These are phyloP conservation scores for Oncorhynchus mykiss DNA, from an alignment of 2,113 vertebrate genomes.

Conservation along the genomic window DNA sequence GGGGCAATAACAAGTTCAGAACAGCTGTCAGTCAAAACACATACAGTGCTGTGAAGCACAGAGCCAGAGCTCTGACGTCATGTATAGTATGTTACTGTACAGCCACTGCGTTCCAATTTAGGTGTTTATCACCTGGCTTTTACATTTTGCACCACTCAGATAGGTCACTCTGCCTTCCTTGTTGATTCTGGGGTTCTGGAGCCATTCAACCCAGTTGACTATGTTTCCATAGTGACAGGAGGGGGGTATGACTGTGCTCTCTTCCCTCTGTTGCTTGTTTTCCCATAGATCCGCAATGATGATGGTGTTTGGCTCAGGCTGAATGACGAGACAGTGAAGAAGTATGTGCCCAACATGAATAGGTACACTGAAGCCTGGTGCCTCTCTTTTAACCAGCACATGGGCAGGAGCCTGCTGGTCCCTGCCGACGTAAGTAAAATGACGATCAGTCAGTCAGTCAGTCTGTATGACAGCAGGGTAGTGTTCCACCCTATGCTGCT, in stretches of 20 bases:
- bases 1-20: no score
- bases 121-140: no score
- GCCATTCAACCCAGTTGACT: neutral
- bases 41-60: no score
- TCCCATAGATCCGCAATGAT: slow-evolving; percentile 98
- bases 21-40: no score
- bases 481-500: slow-evolving; percentile 35
- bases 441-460: slow-evolving; percentile 46
- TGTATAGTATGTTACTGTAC: no score
- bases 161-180: neutral
- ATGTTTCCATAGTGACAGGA: slow-evolving; percentile 75
- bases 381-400: slow-evolving; percentile 99
- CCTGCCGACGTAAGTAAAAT: slow-evolving; percentile 97
- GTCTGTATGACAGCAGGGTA: slow-evolving; percentile 53
- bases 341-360: slow-evolving; percentile 99
- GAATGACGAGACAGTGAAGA: slow-evolving; percentile 99
- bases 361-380: slow-evolving; percentile 99
- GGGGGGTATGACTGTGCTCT: slow-evolving; percentile 72
- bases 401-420: slow-evolving; percentile 97
- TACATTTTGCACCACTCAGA: no score
- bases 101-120: no score
- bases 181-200: neutral
- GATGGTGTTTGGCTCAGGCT: slow-evolving; percentile 99
- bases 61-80: no score
- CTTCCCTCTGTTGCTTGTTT: slow-evolving; percentile 85